Evolutionary conservation across 64 coral and sea anemone species (phyloP).

Genomic region (Anthopleura sola): DNA sequence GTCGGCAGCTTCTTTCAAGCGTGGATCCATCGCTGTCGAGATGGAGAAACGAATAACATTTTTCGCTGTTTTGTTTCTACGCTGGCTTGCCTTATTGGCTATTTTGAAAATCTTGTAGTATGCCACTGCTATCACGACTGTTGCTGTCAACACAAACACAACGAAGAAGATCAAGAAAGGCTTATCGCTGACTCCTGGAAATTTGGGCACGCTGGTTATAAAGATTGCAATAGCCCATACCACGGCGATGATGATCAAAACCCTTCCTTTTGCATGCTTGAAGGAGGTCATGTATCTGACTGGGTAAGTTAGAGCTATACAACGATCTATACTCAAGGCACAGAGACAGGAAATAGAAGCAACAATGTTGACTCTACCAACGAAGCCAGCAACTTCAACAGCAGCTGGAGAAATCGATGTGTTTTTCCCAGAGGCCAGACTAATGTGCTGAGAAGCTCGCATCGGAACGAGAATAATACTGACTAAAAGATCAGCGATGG

Average conservation of each 20-base stretch:
- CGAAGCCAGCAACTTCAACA: constrained; percentile 73
- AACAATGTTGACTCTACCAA: constrained; percentile 83
- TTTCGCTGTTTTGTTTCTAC: constrained; percentile 18
- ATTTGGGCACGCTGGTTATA: constrained; percentile 69
- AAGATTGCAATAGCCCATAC: constrained; percentile 71
- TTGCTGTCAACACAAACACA: constrained; percentile 67
- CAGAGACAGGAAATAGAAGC: constrained; percentile 80
- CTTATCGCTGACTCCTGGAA: constrained; percentile 76
- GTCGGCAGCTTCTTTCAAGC: constrained; percentile 31
- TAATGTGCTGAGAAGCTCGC: constrained; percentile 78
- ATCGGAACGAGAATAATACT: constrained; percentile 74
- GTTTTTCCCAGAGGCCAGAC: constrained; percentile 9
- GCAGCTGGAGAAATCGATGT: not conserved
- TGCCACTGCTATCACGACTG: constrained; percentile 51
- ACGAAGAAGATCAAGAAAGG: constrained; percentile 78
- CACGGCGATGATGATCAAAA: constrained; percentile 34
- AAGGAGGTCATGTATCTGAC: constrained; percentile 68
- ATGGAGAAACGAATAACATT: constrained; percentile 56
- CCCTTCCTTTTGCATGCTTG: constrained; percentile 51
- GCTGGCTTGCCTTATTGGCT: constrained; percentile 34
- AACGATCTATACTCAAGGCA: constrained; percentile 81
- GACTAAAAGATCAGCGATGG: constrained; percentile 69
- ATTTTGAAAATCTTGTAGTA: constrained; percentile 86
- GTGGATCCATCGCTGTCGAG: constrained; percentile 43
- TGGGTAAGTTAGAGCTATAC: constrained; percentile 61